These are phyloP conservation scores for Pogonocichla stellata DNA, from an alignment of 2,113 vertebrate genomes.

Conservation along the genomic window DNA sequence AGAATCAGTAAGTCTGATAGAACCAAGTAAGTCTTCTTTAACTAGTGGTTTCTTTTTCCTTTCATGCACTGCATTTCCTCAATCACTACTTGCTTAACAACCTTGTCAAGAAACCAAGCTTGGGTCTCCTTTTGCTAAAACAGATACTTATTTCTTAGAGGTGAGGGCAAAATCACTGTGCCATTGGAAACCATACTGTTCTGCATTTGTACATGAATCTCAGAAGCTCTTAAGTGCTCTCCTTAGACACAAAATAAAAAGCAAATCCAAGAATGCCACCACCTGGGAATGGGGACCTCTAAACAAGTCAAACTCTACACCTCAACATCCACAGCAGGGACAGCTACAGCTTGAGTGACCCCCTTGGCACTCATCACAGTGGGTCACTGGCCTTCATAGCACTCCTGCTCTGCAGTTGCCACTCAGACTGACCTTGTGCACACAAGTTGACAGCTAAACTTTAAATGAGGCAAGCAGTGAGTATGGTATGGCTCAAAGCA, in stretches of 20 bases:
- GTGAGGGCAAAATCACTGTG: neutral
- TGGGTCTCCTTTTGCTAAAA: neutral
- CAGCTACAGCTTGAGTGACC: neutral
- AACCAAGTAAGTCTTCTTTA: neutral
- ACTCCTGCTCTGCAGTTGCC: neutral
- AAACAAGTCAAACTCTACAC: neutral
- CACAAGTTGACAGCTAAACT: neutral
- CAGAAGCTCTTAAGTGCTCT: neutral
- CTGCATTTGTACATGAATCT: neutral
- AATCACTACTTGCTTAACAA: neutral
- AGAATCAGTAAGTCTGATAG: neutral
- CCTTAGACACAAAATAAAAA: neutral
- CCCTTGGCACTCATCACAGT: neutral
- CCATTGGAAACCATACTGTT: neutral
- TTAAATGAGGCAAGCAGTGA: neutral
- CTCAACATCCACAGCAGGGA: neutral
- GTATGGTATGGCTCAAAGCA: neutral
- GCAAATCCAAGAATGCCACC: neutral
- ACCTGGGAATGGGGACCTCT: neutral
- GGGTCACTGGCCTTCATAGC: neutral
- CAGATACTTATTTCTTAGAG: neutral
- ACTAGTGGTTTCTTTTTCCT: neutral
- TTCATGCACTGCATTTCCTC: neutral
- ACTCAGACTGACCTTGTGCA: neutral
- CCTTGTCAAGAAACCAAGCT: neutral